Percentiles rank a stretch among this genome's conserved stretches.
These are phyloP conservation scores for Orcinus orca DNA, from an alignment of 2,113 vertebrate species.

Conservation along the genomic window DNA sequence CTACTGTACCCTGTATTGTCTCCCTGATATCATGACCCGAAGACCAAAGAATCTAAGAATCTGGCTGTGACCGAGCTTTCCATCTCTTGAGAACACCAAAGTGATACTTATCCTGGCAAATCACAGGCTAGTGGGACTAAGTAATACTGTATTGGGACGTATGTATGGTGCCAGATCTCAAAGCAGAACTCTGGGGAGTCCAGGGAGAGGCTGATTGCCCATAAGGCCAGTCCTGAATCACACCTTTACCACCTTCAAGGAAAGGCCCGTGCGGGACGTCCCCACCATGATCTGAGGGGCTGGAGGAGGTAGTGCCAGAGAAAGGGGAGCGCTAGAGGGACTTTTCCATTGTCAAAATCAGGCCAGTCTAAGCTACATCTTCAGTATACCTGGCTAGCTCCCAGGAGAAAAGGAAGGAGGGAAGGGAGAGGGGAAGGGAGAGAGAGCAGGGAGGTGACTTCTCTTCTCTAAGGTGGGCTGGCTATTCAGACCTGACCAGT, in stretches of 20 bases:
- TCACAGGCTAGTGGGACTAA: background rate
- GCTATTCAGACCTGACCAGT: background rate
- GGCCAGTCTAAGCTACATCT: background rate
- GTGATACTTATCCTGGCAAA: background rate
- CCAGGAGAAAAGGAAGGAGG: background rate
- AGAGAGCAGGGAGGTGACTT: background rate
- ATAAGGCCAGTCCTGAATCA: background rate
- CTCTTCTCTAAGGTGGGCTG: background rate
- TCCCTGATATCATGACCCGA: background rate
- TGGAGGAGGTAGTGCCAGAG: background rate
- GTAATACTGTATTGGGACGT: background rate
- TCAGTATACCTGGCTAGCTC: background rate
- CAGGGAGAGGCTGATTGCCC: background rate
- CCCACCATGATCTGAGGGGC: background rate
- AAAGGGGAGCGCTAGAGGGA: background rate
- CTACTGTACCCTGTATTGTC: accelerated
- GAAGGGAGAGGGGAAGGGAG: too few species aligned
- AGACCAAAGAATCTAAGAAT: background rate
- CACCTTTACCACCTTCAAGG: background rate
- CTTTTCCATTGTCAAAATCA: background rate
- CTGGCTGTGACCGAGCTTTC: background rate
- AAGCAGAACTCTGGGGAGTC: background rate
- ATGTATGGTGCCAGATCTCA: background rate
- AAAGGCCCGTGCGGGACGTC: background rate
- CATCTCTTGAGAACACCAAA: background rate